These are phyloP conservation scores for Drosophila eugracilis DNA, from an alignment of 1,140 invertebrate species.

Conservation along the genomic window DNA sequence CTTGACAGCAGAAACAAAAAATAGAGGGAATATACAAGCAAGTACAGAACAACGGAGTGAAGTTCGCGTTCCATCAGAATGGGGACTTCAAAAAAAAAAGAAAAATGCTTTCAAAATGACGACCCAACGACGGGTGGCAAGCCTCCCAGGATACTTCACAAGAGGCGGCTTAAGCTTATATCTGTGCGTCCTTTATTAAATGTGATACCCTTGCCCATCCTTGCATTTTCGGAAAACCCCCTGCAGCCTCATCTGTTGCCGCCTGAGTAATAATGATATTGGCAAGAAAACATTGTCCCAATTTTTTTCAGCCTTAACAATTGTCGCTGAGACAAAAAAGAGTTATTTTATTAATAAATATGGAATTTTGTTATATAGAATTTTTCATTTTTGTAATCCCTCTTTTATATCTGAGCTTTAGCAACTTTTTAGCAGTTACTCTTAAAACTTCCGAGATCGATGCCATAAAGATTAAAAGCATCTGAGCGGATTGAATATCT, in stretches of 20 bases:
- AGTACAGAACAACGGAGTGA: conserved; percentile 13
- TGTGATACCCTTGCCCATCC: conserved; percentile 9
- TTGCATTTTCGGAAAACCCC: background rate
- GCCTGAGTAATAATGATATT: background rate
- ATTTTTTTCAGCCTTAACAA: background rate
- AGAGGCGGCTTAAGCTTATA: conserved; percentile 45
- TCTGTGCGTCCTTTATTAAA: conserved; percentile 50
- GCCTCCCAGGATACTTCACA: conserved; percentile 21
- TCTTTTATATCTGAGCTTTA: background rate
- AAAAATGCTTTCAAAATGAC: conserved; percentile 37
- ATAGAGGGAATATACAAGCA: conserved; percentile 24
- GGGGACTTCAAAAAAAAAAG: no score
- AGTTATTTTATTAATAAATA: background rate
- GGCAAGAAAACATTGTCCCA: background rate
- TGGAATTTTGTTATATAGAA: background rate
- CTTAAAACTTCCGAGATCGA: background rate
- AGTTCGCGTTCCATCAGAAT: conserved; percentile 28
- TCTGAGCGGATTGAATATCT: conserved; percentile 3
- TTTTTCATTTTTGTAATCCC: background rate
- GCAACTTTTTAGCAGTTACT: no score
- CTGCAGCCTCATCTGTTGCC: background rate
- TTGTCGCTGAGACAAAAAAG: background rate
- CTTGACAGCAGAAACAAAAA: conserved; percentile 51
- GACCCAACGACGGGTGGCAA: conserved; percentile 44
- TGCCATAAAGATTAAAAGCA: background rate